phyloP scores from a whole-genome alignment of 2,113 vertebrate genomes.

The Leiothrix lutea region DNA sequence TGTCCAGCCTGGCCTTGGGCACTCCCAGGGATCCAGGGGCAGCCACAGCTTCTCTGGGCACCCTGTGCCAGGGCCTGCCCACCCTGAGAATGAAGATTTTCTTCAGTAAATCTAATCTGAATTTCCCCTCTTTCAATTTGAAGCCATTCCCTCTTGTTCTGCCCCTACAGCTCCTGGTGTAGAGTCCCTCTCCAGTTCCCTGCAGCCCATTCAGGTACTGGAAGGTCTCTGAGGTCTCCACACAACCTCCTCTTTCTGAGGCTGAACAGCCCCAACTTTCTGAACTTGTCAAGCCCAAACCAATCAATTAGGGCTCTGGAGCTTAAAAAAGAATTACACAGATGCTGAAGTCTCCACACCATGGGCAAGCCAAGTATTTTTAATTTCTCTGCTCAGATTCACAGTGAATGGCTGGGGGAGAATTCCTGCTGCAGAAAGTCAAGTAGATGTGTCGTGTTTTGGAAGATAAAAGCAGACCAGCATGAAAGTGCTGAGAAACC shows the following conservation, averaged over 20 bases:
- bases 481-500: neutral
- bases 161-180: neutral
- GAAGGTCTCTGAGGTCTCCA: neutral
- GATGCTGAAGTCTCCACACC: neutral
- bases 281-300: neutral
- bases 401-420: neutral
- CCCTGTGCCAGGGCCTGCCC: rapidly evolving
- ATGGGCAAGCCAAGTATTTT: neutral
- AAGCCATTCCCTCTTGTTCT: neutral
- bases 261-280: neutral
- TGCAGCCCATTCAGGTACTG: neutral
- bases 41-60: neutral
- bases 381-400: neutral
- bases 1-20: neutral
- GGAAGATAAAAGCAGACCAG: neutral
- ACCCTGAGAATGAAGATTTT: neutral
- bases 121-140: neutral
- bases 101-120: neutral
- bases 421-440: neutral
- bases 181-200: neutral
- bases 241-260: neutral
- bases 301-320: neutral
- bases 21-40: neutral
- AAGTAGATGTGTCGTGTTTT: neutral
- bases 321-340: neutral